Conservation (phyloP, 2,113 vertebrate genomes). For the Sylvilagus bachmani region DNA sequence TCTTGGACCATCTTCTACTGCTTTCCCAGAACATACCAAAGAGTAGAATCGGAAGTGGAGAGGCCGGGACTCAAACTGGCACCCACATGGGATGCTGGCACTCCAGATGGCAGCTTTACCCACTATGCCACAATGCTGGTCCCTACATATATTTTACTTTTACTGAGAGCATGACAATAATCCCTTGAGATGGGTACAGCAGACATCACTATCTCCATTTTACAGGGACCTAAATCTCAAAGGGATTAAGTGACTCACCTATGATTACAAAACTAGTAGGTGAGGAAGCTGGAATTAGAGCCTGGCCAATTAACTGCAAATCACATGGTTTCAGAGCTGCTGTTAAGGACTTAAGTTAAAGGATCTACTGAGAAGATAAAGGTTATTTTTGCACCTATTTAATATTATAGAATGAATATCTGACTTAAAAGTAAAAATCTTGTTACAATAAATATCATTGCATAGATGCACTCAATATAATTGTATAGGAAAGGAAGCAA, state of each 20-base stretch:
- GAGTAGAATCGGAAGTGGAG: too few species aligned
- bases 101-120: too few species aligned
- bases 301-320: conserved; percentile 46
- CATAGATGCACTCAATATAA: neutral
- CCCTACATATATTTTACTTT: conserved; percentile 8
- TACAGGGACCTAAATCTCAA: conserved; percentile 9
- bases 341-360: conserved; percentile 49
- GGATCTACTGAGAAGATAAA: neutral
- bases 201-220: conserved; percentile 17
- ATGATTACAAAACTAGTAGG: neutral
- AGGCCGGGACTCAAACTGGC: too few species aligned
- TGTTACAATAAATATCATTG: neutral
- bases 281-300: conserved; percentile 1
- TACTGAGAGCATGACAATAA: neutral
- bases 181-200: neutral
- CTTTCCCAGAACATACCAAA: too few species aligned
- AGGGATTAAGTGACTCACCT: conserved; percentile 32
- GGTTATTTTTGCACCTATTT: neutral
- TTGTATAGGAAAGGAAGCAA: neutral
- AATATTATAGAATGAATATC: neutral
- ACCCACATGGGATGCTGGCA: neutral
- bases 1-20: too few species aligned
- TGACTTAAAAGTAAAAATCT: conserved; percentile 35
- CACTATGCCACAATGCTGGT: too few species aligned
- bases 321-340: conserved; percentile 9